These are phyloP conservation scores for Diceros bicornis DNA, from an alignment of 2,797 vertebrate species.

Conservation along the genomic window DNA sequence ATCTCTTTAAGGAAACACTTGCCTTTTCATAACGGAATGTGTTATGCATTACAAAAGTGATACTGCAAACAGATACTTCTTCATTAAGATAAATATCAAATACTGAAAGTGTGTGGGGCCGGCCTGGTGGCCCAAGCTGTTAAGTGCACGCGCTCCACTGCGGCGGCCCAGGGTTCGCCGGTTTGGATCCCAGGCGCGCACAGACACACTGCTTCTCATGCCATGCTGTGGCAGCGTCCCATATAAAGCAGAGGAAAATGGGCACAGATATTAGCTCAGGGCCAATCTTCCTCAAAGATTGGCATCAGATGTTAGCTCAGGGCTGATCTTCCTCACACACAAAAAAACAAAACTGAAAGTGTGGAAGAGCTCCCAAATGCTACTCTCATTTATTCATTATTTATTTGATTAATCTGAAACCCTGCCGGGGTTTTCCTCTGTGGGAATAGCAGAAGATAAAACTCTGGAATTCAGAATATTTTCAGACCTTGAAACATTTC, in stretches of 20 bases:
- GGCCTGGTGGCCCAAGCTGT: no score
- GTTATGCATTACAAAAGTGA: conserved; percentile 73
- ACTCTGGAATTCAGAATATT: conserved; percentile 73
- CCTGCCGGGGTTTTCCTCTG: background rate
- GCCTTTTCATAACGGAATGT: conserved; percentile 61
- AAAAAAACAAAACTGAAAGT: conserved; percentile 61
- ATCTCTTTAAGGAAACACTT: background rate
- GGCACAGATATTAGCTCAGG: no score
- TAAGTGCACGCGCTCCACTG: no score
- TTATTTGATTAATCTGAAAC: conserved; percentile 82
- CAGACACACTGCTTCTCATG: no score
- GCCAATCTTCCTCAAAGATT: no score
- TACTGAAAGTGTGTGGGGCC: background rate
- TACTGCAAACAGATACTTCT: conserved; percentile 68
- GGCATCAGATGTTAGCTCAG: no score
- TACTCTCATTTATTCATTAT: conserved; percentile 79
- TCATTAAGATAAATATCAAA: conserved; percentile 80
- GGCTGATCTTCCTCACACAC: no score
- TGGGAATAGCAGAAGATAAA: conserved; percentile 78
- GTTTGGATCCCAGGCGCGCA: no score
- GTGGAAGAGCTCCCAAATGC: conserved; percentile 73
- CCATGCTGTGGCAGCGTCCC: no score
- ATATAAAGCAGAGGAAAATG: no score
- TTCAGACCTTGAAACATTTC: conserved; percentile 68
- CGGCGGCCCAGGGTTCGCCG: no score